Percentiles rank a stretch among this genome's conserved stretches.
phyloP scores from a whole-genome alignment of 2,888 invertebrate species.

The Spodoptera exigua region DNA sequence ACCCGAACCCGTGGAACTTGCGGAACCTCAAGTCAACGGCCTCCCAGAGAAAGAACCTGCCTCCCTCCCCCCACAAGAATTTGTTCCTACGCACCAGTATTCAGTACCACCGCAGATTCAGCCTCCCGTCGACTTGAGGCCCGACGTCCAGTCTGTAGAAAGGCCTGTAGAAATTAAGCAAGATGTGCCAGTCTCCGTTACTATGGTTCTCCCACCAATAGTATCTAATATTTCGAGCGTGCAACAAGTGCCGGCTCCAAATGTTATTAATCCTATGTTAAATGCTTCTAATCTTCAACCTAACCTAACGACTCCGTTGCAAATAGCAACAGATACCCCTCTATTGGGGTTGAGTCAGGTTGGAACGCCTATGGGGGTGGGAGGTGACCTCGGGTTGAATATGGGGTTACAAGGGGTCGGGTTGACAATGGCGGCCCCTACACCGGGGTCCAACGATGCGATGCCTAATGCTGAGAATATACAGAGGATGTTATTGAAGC shows the following conservation, averaged over 20 bases:
- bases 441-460: slow-evolving; percentile 67
- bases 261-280: slow-evolving; percentile 63
- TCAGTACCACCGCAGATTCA: slow-evolving; percentile 67
- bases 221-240: slow-evolving; percentile 53
- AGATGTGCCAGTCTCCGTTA: slow-evolving; percentile 54
- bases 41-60: slow-evolving; percentile 31
- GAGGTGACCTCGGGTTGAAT: slow-evolving; percentile 72
- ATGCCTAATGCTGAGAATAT: slow-evolving; percentile 83
- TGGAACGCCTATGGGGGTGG: slow-evolving; percentile 77
- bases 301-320: slow-evolving; percentile 79
- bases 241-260: slow-evolving; percentile 54
- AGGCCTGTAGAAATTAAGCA: slow-evolving; percentile 47
- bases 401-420: slow-evolving; percentile 60
- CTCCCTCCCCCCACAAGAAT: slow-evolving; percentile 51
- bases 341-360: slow-evolving; percentile 77
- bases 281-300: slow-evolving; percentile 68
- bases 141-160: slow-evolving; percentile 47
- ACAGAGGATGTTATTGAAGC: slow-evolving; percentile 85
- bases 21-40: slow-evolving; percentile 27
- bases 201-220: slow-evolving; percentile 53
- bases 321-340: slow-evolving; percentile 81
- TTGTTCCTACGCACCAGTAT: slow-evolving; percentile 80
- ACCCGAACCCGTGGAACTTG: slow-evolving; percentile 49
- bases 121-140: slow-evolving; percentile 59
- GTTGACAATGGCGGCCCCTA: slow-evolving; percentile 68